Percentiles rank a stretch among this genome's conserved stretches.
Conservation (phyloP, 2,113 vertebrate genomes). For the Argyrosomus japonicus region DNA sequence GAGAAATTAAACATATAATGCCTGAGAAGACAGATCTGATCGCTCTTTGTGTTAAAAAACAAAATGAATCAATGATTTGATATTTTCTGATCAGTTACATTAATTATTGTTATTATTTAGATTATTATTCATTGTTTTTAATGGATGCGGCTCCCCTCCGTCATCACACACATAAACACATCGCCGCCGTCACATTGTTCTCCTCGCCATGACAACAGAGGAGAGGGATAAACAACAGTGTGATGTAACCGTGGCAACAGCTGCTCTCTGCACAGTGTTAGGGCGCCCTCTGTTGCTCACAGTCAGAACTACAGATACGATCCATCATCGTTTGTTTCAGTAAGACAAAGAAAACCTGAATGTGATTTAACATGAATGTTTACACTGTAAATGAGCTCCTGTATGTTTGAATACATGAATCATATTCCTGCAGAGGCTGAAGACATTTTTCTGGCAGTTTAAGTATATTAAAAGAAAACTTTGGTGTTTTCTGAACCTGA, state of each 20-base stretch:
- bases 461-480: no score
- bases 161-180: slow-evolving; percentile 4
- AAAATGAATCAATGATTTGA: no score
- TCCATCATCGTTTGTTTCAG: no score
- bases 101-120: background rate
- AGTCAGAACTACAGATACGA: slow-evolving; percentile 7
- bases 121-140: background rate
- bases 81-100: background rate
- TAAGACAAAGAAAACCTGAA: no score
- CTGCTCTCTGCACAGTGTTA: slow-evolving; percentile 7
- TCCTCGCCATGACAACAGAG: slow-evolving; percentile 67
- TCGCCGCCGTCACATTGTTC: slow-evolving; percentile 39
- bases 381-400: no score
- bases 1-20: background rate
- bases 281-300: slow-evolving; percentile 65
- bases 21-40: background rate
- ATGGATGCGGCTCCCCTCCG: background rate
- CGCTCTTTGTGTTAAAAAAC: background rate
- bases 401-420: no score
- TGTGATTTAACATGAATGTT: no score
- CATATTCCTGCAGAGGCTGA: no score
- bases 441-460: no score
- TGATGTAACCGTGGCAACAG: slow-evolving; percentile 60
- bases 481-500: no score
- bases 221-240: slow-evolving; percentile 58